A percentile compares a stretch with the other conserved stretches of the same genome.
Evolutionary conservation across 2,113 vertebrate species (phyloP).

Genomic region (Atlantisia rogersi): DNA sequence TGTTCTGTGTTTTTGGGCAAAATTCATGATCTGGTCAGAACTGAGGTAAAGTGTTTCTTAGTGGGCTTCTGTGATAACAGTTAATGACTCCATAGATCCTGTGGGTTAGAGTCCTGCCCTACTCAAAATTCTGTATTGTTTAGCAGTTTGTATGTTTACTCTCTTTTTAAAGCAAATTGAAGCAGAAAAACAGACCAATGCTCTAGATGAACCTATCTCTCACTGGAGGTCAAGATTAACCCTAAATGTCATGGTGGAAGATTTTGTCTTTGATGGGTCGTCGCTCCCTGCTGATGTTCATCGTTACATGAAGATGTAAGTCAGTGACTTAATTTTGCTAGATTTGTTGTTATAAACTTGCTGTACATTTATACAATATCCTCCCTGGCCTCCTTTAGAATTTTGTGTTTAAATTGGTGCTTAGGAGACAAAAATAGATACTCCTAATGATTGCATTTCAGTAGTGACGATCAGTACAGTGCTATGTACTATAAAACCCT

Average conservation of each 20-base stretch:
- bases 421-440: neutral
- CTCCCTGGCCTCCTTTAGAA: neutral
- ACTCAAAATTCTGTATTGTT: neutral
- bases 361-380: neutral
- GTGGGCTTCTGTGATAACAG: neutral
- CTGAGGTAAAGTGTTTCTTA: neutral
- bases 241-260: slow-evolving; percentile 90
- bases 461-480: neutral
- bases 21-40: neutral
- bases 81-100: neutral
- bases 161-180: slow-evolving; percentile 75
- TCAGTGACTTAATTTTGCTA: neutral
- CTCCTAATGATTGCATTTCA: neutral
- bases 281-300: slow-evolving; percentile 92
- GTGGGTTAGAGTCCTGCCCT: neutral
- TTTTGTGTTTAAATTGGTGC: neutral
- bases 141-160: neutral
- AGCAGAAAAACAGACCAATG: slow-evolving; percentile 66
- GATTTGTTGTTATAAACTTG: neutral
- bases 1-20: neutral
- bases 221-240: slow-evolving; percentile 96
- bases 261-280: slow-evolving; percentile 92
- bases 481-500: neutral
- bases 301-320: slow-evolving; percentile 93
- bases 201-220: slow-evolving; percentile 85